Conservation (phyloP, 2,888 invertebrate species). For the Tupiocoris notatus region DNA sequence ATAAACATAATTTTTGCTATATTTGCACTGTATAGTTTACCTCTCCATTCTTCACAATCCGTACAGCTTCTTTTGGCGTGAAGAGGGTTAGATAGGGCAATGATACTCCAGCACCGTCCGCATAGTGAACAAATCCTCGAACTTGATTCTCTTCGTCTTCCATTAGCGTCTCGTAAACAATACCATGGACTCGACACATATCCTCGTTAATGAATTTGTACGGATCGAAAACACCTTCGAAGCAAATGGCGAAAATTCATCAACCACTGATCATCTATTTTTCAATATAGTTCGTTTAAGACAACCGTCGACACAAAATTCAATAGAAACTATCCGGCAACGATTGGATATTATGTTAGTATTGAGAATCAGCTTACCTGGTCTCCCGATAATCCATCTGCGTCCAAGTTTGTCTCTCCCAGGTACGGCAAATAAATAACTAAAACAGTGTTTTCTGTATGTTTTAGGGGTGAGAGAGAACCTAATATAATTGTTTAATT, state of each 20-base stretch:
- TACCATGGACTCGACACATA: constrained; percentile 80
- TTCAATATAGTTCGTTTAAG: too few species aligned
- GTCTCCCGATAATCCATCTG: constrained; percentile 55
- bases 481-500: too few species aligned
- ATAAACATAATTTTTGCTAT: too few species aligned
- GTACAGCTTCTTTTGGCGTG: constrained; percentile 61
- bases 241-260: too few species aligned
- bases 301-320: too few species aligned
- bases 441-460: too few species aligned
- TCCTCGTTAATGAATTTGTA: constrained; percentile 74
- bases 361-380: too few species aligned
- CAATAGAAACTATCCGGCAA: too few species aligned
- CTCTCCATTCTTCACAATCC: constrained; percentile 79
- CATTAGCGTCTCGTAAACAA: constrained; percentile 79
- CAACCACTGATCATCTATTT: too few species aligned
- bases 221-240: constrained; percentile 69
- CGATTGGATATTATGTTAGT: too few species aligned
- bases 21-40: too few species aligned
- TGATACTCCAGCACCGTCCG: constrained; percentile 53
- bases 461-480: too few species aligned
- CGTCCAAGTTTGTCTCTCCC: constrained; percentile 74
- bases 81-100: constrained; percentile 54
- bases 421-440: constrained; percentile 56
- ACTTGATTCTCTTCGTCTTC: constrained; percentile 83
- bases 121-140: constrained; percentile 61